Base-by-base conservation (phyloP, 2,113 vertebrate genomes). In the Caranx ignobilis region DNA sequence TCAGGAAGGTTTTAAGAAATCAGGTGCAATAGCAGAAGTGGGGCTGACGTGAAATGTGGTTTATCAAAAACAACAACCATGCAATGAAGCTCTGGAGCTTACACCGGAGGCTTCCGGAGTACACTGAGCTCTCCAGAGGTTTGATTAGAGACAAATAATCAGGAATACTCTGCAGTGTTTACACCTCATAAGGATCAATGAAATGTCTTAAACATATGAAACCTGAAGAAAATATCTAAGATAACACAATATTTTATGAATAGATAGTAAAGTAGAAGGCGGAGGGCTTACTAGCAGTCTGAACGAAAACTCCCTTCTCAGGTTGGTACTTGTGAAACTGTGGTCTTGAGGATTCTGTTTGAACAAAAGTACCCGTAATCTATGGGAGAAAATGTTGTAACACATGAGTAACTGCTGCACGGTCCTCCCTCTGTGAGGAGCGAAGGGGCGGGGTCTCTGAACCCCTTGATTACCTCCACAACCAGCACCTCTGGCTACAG, bases 401-500 rank as follows among this genome's bases (percentile, higher is more conserved):
- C 56, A 39, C 57, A 12, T 56, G 35, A 74, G 71, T 78, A 82
- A 41, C 62, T 71, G 61, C 71, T 85, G 45, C n/a, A 1, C 52
- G 18, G 62, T 60, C 71, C 56, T 65, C 66, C 26, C 54, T 47
- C 15, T 56, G n/a, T 54, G 45, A 47, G 45, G 62, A 39, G 63
- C 65, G 70, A 62, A 50, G 54, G 62, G 43, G 64, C 63, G 71
- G 56, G 64, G 43, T 60, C 55, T 88, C 71, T 73, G 77, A 85
- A 79, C 63, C 84, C 77, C 41, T 47, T 82, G 65, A 86, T 91
- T 89, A 86, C 61, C 70, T 77, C 47, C 56, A 82, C 52, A 84
- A 67, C 78, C 81, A 75, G 67, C 87, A 87, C 89, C 90, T 83
- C 88, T 71, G 75, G 81, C 84, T 72, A 78, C 59, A 88, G 77